Conservation (phyloP, 2,888 invertebrate genomes). For the Chloroclysta siterata region DNA sequence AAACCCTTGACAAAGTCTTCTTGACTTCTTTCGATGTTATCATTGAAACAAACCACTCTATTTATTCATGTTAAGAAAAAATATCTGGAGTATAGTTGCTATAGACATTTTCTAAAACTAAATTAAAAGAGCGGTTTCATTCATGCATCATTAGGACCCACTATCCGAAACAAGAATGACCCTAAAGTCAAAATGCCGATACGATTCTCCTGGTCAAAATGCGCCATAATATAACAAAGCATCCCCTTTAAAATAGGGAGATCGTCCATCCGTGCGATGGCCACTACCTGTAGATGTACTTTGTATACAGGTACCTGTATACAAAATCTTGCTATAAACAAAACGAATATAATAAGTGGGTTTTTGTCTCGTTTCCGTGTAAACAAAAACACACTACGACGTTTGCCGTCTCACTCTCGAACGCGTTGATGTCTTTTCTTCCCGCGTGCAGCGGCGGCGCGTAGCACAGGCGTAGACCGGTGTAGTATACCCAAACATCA, state of each 20-base stretch:
- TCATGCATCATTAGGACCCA: constrained; percentile 75
- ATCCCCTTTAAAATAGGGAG: constrained; percentile 77
- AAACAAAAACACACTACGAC: constrained; percentile 51
- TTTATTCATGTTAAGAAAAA: no score
- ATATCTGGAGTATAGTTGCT: no score
- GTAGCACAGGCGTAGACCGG: constrained; percentile 55
- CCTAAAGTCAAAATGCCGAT: constrained; percentile 62
- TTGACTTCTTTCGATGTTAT: no score
- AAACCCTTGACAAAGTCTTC: no score
- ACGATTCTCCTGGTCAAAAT: constrained; percentile 61
- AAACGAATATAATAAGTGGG: constrained; percentile 58
- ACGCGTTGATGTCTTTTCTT: constrained; percentile 82
- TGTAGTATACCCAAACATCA: constrained; percentile 56
- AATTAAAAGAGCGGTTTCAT: constrained; percentile 61
- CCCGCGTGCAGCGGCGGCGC: constrained; percentile 50
- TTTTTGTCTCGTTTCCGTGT: constrained; percentile 67
- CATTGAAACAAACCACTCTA: no score
- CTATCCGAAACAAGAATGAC: constrained; percentile 67
- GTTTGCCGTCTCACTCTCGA: constrained; percentile 58
- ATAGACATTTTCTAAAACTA: neutral
- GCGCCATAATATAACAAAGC: constrained; percentile 62
- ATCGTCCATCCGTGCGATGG: constrained; percentile 76
- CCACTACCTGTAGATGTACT: constrained; percentile 71
- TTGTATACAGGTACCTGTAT: constrained; percentile 71
- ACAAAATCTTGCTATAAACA: constrained; percentile 76